These are phyloP conservation scores for cattle (Bos taurus) DNA, from an alignment of 2,113 vertebrate genomes.

Conservation along the genomic window DNA sequence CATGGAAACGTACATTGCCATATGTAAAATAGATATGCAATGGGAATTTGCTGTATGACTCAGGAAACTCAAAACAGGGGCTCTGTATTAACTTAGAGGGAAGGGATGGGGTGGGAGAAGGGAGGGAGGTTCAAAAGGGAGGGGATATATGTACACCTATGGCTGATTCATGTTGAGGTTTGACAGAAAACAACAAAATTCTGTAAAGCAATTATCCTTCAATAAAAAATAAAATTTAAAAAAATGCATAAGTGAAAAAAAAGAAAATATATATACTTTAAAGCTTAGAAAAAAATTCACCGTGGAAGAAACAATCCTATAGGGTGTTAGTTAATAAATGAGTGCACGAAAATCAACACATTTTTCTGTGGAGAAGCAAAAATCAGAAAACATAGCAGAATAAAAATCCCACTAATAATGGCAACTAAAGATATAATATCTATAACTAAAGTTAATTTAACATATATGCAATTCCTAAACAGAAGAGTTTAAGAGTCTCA, in stretches of 20 bases:
- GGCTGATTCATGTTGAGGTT: not conserved
- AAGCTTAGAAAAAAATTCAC: not conserved
- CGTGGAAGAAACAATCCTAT: not conserved
- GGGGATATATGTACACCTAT: not conserved
- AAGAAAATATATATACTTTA: not conserved
- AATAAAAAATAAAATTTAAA: not conserved
- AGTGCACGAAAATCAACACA: not conserved
- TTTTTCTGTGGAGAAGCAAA: not conserved
- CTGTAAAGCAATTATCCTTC: not conserved
- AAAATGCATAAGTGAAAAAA: not conserved
- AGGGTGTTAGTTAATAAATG: not conserved
- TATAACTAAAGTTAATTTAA: not conserved
- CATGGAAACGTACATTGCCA: not conserved
- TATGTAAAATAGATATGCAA: not conserved
- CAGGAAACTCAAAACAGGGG: not conserved
- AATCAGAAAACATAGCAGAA: constrained; percentile 10
- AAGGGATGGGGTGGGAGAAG: not conserved
- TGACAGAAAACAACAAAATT: not conserved
- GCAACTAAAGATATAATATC: not conserved
- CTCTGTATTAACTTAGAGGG: not conserved
- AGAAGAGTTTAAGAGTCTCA: not conserved
- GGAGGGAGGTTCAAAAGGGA: not conserved
- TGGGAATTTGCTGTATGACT: not conserved
- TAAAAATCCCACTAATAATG: not conserved
- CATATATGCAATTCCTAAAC: not conserved